Evolutionary conservation across 2,113 vertebrate species (phyloP), one percentile per base, ranked within the genome.

Genomic region (Micronisus gabar): DNA sequence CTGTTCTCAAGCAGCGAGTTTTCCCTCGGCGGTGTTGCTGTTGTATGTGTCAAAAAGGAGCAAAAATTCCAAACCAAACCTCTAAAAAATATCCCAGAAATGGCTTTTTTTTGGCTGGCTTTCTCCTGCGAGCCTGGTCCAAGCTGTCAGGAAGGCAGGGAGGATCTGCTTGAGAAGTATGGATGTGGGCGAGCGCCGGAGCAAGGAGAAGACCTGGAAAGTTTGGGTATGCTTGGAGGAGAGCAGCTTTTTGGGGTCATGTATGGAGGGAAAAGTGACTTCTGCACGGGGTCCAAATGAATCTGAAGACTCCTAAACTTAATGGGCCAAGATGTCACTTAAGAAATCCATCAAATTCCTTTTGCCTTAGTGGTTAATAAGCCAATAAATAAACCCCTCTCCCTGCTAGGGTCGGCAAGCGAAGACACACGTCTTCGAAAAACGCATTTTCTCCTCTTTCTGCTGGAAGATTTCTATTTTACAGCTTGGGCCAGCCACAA

Each of bases 51-150:
- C 88, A 79, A 86, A 88, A 73, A 81, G 71, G 82, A 93, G 63
- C 58, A 27, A 78, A 92, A 95, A 92, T 58, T 92, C 91, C 95
- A 86, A 92, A 74, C 83, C 93, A 93, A 92, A 81, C 80, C 82
- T 95, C 90, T 14, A 56, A 26, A 55, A 95, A 92, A 62, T 53
- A 90, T 88, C 94, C 75, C 88, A 58, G 83, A 48, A 70, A 45
- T 47, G 93, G 88, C 88, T 95, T 95, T 59, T 59, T 88, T 90
- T 95, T 92, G 94, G 94, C 93, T 10, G 45, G 10, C 12, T 50
- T 38, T 81, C 86, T 88, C 74, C 62, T 6, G 0, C 0, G 0
- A 58, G 47, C 75, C 92, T 2, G 0, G 22, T 81, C 88, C 93
- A 78, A 96, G 74, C 95, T 96, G 95, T 94, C 86, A 70, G 92